Evolutionary conservation across 2,113 vertebrate species (phyloP), one percentile per base, ranked within the genome.

Genomic region (Platichthys flesus): DNA sequence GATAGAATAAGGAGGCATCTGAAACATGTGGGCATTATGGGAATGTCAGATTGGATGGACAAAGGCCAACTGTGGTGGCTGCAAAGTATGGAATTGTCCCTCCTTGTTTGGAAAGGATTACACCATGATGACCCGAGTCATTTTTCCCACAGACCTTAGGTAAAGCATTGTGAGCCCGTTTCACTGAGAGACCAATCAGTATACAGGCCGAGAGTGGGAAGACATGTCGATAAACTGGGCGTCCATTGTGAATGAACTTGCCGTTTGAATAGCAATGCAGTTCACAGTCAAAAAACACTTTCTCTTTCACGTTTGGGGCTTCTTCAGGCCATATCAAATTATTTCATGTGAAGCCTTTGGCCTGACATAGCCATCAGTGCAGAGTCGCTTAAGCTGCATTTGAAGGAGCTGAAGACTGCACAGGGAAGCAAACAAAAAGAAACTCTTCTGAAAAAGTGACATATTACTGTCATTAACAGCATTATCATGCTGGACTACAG

Each of bases 1-100:
- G 95, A 96, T 97, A 96, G 96, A 98, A 97, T 95, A 96, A 74
- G 92, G 76, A 91, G 96, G 96, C 91, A 98, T 98, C 91, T 92
- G 87, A 95, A 95, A 94, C 96, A 98, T 95, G 97, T 94, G 97
- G 95, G 94, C 96, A 97, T 97, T 95, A 96, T 90, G 95, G 93
- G 96, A 97, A 98, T 97, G 96, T 92, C 74, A 81, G 73, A 76
- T 83, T 87, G 81, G 82, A 90, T 79, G 91, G 88, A 95, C 94
- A 95, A 95, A 93, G 92, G 84, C 68, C 55, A 81, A 76, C 85
- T 94, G 92, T 93, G 89, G 95, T 89, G 59, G 86, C 93, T 92
- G 95, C 85, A 94, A 93, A 96, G 90, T 85, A 88, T 84, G 87
- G 84, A 89, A 86, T 85, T 88, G 92, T 89, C 87, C 89, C 82